Base-by-base conservation (phyloP, 2,113 vertebrate species). In the Calonectris borealis region DNA sequence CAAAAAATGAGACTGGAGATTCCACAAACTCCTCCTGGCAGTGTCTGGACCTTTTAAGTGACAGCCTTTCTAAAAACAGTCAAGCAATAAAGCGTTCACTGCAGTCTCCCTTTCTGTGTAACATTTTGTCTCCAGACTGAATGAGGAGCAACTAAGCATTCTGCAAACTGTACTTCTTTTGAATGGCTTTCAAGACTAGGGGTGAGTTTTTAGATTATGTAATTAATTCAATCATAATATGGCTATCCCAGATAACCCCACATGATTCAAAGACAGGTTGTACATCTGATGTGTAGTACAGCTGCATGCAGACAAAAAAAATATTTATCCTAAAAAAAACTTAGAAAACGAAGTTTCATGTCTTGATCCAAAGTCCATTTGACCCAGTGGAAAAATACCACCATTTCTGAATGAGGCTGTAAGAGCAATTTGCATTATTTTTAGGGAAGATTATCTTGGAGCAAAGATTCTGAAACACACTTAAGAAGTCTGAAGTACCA, bases 401-500 rank as follows among this genome's bases (percentile, higher is more conserved):
- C 29, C 46, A 54, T 36, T 72, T 95, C 13, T 55, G 18, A 86
- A 85, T 5, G 32, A 70, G 68, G 26, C 10, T 83, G 31, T 48
- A 58, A 86, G 44, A 68, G 62, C 71, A 94, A 96, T 94, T 93
- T 93, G 48, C 76, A 78, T 94, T 87, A 93, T 76, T 94, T 93
- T 97, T 77, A 78, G 55, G 78, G 65, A 80, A 94, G 75, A 88
- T 94, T 83, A 90, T 86, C 89, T 91, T 52, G 18, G 42, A 93
- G 89, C 78, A 90, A 85, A 80, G 91, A 85, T 70, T 65, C 66
- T 94, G 89, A 95, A 95, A 90, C n/a, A 36, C 62, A 69, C 92
- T 83, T 70, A 12, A 72, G 72, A 58, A 90, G 49, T 32, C 88
- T 91, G 81, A 96, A 97, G 94, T 24, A 68, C 62, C 75, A 92